Conservation (phyloP, 35 echinoderm and acorn worm genomes). For the Hemicentrotus pulcherrimus region DNA sequence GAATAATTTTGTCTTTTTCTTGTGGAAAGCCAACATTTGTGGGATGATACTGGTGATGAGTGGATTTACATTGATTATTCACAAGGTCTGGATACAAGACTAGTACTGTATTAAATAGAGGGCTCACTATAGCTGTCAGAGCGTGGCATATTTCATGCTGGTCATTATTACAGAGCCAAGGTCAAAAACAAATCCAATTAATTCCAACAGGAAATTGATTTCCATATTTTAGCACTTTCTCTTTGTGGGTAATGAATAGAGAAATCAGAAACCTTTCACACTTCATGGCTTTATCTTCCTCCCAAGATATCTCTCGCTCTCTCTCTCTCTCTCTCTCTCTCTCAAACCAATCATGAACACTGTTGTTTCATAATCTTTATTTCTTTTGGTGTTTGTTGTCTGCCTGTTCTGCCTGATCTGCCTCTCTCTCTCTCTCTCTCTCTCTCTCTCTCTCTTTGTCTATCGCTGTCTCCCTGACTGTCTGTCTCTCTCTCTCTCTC, state of each 20-base stretch:
- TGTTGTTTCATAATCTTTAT: too few species aligned
- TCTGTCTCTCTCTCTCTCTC: too few species aligned
- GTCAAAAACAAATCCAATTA: background rate
- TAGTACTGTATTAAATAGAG: background rate
- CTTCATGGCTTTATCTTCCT: background rate
- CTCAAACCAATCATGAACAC: too few species aligned
- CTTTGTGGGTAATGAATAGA: background rate
- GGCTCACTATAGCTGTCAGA: background rate
- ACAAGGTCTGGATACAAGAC: background rate
- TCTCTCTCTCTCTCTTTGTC: too few species aligned
- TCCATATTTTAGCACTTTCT: background rate
- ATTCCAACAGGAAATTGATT: constrained; percentile 13
- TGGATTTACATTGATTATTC: too few species aligned
- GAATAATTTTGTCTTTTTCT: too few species aligned
- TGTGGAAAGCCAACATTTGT: too few species aligned
- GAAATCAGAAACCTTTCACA: background rate
- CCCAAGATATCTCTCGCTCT: background rate
- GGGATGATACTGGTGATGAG: too few species aligned
- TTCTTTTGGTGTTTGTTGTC: too few species aligned
- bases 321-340: background rate
- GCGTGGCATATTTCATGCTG: background rate
- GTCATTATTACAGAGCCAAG: background rate
- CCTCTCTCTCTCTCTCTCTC: too few species aligned
- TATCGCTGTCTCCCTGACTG: too few species aligned
- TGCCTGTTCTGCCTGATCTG: too few species aligned